Evolutionary conservation across 64 coral and sea anemone genomes (phyloP).

Genomic region (Actinia tenebrosa): DNA sequence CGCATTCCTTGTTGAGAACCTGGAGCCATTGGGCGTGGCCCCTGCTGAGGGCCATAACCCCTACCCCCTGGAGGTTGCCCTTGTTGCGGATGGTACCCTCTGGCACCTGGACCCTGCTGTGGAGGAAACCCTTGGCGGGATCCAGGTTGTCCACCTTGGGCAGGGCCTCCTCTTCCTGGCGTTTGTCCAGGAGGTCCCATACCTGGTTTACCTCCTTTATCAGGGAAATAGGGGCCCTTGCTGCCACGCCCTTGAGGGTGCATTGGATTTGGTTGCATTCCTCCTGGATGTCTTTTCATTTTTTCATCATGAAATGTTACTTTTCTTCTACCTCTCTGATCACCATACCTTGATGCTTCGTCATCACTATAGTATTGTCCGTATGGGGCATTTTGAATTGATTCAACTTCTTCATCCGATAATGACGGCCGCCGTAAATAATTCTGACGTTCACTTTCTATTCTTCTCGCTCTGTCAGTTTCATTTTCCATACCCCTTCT

Average conservation of each 20-base stretch:
- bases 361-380: constrained; percentile 80
- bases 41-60: constrained; percentile 1
- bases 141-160: constrained; percentile 15
- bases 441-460: constrained; percentile 72
- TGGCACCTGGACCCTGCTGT: constrained; percentile 26
- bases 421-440: constrained; percentile 79
- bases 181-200: constrained; percentile 15
- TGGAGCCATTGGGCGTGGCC: constrained; percentile 24
- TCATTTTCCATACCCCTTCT: constrained; percentile 59
- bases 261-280: constrained; percentile 14
- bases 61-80: constrained; percentile 16
- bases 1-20: constrained; percentile 33
- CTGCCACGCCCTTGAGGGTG: constrained; percentile 35
- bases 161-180: constrained; percentile 11
- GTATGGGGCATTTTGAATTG: constrained; percentile 37
- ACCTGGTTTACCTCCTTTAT: constrained; percentile 33
- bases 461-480: constrained; percentile 39
- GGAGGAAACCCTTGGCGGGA: constrained; percentile 24
- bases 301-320: constrained; percentile 65
- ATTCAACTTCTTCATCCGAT: constrained; percentile 89
- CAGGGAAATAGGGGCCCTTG: constrained; percentile 43
- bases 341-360: constrained; percentile 64
- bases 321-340: constrained; percentile 68
- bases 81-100: constrained; percentile 32
- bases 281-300: constrained; percentile 42